Percentiles rank a stretch among this genome's conserved stretches.
phyloP scores from a whole-genome alignment of 2,113 vertebrate genomes.

The Otocyon megalotis region DNA sequence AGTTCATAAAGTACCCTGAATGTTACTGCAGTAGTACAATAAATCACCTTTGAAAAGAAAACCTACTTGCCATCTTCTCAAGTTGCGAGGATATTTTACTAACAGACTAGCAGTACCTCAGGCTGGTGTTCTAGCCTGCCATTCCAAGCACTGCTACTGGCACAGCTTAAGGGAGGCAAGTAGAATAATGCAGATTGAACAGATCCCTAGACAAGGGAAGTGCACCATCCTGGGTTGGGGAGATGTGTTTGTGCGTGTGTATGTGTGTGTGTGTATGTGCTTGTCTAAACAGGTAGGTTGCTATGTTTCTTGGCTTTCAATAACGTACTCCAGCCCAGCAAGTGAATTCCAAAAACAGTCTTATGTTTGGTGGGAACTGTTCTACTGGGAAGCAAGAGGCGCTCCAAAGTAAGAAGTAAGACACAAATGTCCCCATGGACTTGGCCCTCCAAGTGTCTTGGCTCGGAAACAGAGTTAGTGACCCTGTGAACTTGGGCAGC shows the following conservation, averaged over 20 bases:
- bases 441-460: background rate
- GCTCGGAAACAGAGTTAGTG: background rate
- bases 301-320: background rate
- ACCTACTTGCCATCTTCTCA: background rate
- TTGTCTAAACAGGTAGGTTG: background rate
- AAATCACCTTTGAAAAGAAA: slow-evolving; percentile 45
- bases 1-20: slow-evolving; percentile 22
- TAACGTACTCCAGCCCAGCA: background rate
- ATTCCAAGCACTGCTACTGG: background rate
- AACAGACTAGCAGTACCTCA: background rate
- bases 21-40: background rate
- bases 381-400: background rate
- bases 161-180: background rate
- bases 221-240: background rate
- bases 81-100: slow-evolving; percentile 13
- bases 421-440: background rate
- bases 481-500: background rate
- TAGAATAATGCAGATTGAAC: fast-evolving
- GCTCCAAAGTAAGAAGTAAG: slow-evolving; percentile 38
- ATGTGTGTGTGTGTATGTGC: fast-evolving
- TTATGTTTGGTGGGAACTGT: background rate
- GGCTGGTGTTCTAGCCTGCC: background rate
- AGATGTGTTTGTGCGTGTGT: background rate
- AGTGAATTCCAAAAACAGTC: background rate
- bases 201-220: no score